phyloP scores from a whole-genome alignment of 2,113 vertebrate species.

The Andinoacara biseriatus region DNA sequence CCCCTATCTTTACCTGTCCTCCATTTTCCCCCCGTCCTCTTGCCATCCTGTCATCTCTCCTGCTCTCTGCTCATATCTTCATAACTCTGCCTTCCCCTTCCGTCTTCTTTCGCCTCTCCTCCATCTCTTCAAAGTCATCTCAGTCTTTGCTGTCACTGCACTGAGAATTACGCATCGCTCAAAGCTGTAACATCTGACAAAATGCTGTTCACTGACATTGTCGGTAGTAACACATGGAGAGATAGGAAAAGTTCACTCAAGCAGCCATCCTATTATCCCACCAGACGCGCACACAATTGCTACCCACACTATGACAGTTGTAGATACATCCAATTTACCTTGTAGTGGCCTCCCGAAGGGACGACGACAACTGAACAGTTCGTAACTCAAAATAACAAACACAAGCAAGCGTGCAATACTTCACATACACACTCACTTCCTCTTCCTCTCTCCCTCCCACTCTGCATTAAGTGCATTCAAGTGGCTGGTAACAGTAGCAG shows the following conservation, averaged over 20 bases:
- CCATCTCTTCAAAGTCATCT: conserved; percentile 65
- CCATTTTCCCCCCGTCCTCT: not conserved
- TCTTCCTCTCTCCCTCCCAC: conserved; percentile 34
- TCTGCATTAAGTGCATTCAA: conserved; percentile 64
- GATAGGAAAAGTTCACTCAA: conserved; percentile 67
- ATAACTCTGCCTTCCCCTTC: conserved; percentile 44
- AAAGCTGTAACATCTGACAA: conserved; percentile 70
- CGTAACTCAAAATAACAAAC: conserved; percentile 58
- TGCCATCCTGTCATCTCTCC: conserved; percentile 29
- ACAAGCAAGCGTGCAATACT: conserved; percentile 4
- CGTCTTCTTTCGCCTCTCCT: conserved; percentile 34
- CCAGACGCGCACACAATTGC: conserved; percentile 34
- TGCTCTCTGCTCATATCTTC: conserved; percentile 36
- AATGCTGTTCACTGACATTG: conserved; percentile 58
- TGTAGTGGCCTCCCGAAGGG: conserved; percentile 61
- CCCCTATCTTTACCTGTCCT: conserved; percentile 17
- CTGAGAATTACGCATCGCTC: conserved; percentile 67
- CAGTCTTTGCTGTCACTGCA: conserved; percentile 51
- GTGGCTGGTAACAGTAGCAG: conserved; percentile 63
- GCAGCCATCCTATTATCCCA: conserved; percentile 60
- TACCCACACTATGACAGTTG: conserved; percentile 54
- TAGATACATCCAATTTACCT: conserved; percentile 61
- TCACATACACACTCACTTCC: conserved; percentile 18
- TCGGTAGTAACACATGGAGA: conserved; percentile 44
- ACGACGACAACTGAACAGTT: conserved; percentile 47